Conservation (phyloP, 2,797 vertebrate species). For the Carapus acus region DNA sequence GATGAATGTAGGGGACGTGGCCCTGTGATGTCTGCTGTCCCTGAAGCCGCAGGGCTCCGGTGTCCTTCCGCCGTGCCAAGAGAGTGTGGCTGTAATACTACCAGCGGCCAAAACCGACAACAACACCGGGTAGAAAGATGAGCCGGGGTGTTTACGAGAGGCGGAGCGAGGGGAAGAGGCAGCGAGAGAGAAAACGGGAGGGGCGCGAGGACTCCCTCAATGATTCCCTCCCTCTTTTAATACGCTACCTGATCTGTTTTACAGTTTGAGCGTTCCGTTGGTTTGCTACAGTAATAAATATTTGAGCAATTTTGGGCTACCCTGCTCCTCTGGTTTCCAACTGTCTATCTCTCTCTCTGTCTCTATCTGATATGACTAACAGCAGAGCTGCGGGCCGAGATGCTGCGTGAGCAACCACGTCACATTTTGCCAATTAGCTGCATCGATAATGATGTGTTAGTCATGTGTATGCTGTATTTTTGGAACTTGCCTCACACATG, state of each 20-base stretch:
- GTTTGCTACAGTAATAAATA: too few relatives aligned
- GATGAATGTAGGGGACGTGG: slow-evolving; percentile 55
- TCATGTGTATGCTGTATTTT: too few relatives aligned
- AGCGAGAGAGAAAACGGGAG: neutral
- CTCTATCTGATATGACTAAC: too few relatives aligned
- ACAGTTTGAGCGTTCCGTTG: too few relatives aligned
- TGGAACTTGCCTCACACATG: too few relatives aligned
- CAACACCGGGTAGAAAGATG: slow-evolving; percentile 17
- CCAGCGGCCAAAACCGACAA: slow-evolving; percentile 6
- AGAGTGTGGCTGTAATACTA: slow-evolving; percentile 1
- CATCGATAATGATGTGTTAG: too few relatives aligned
- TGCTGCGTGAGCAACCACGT: neutral
- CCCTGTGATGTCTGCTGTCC: slow-evolving; percentile 43
- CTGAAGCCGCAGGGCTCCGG: slow-evolving; percentile 32
- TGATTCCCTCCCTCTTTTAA: too few relatives aligned
- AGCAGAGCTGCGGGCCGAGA: too few relatives aligned
- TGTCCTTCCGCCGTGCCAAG: slow-evolving; percentile 24
- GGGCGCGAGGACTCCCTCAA: neutral
- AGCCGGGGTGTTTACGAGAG: slow-evolving; percentile 24
- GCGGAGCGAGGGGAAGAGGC: slow-evolving; percentile 3
- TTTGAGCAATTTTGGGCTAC: too few relatives aligned
- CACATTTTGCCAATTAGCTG: too few relatives aligned
- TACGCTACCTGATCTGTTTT: too few relatives aligned
- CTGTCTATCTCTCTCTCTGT: slow-evolving; percentile 12
- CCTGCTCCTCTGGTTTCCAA: too few relatives aligned